These are phyloP conservation scores for Heterodera carotae DNA, from an alignment of 1,140 invertebrate genomes.

Conservation along the genomic window DNA sequence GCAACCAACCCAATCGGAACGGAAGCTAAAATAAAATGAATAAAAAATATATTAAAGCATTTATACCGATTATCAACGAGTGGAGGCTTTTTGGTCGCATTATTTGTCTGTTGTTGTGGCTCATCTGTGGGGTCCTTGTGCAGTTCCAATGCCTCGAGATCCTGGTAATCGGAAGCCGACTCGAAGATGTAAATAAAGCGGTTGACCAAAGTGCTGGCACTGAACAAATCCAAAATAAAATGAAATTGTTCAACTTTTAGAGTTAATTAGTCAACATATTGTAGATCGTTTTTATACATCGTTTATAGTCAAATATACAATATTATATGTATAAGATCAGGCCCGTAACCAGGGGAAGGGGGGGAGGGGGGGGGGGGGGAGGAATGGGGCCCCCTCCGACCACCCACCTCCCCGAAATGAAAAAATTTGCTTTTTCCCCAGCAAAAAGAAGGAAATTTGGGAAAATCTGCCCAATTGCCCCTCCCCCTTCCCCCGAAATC, in stretches of 20 bases:
- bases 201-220: slow-evolving; percentile 47
- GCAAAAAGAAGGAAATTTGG: too few species aligned
- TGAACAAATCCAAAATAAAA: slow-evolving; percentile 28
- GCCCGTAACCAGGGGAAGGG: too few species aligned
- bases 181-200: slow-evolving; percentile 58
- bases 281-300: too few species aligned
- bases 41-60: not conserved
- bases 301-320: too few species aligned
- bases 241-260: slow-evolving; percentile 18
- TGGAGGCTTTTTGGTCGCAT: not conserved
- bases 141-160: slow-evolving; percentile 49
- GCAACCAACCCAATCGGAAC: slow-evolving; percentile 46
- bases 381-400: too few species aligned
- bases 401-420: too few species aligned
- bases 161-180: slow-evolving; percentile 31
- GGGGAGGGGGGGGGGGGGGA: too few species aligned
- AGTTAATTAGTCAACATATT: not conserved
- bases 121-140: slow-evolving; percentile 46
- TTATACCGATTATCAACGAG: slow-evolving; percentile 12
- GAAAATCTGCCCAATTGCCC: too few species aligned
- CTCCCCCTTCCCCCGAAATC: too few species aligned
- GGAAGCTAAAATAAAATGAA: slow-evolving; percentile 35
- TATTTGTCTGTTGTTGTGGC: not conserved
- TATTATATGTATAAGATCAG: too few species aligned
- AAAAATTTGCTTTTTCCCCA: too few species aligned